Evolutionary conservation across 1,140 invertebrate species (phyloP).

Genomic region (Cotesia vestalis): DNA sequence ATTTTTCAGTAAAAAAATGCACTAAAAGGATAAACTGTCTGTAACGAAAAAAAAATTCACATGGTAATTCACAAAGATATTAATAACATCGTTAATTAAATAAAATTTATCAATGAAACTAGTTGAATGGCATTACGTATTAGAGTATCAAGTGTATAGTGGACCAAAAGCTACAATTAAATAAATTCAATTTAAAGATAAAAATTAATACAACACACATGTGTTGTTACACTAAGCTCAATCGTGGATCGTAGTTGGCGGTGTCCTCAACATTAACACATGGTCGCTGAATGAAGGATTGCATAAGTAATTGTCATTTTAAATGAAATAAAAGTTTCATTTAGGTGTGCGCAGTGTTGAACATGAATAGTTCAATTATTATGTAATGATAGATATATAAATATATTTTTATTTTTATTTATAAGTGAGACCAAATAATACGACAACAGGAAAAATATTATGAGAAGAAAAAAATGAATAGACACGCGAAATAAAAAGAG

Average conservation of each 20-base stretch:
- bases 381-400: slow-evolving; percentile 25
- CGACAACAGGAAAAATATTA: background rate
- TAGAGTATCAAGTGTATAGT: no score
- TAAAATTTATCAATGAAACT: no score
- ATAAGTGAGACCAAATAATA: slow-evolving; percentile 4
- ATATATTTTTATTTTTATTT: slow-evolving; percentile 23
- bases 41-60: no score
- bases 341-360: slow-evolving; percentile 25
- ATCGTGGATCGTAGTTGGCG: background rate
- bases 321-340: slow-evolving; percentile 44
- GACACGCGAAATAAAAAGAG: background rate
- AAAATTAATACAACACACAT: background rate
- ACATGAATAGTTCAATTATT: slow-evolving; percentile 31
- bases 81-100: no score
- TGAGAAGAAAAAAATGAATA: background rate
- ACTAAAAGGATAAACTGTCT: no score
- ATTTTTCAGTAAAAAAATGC: no score
- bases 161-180: background rate
- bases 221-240: background rate
- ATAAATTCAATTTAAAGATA: background rate
- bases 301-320: slow-evolving; percentile 60
- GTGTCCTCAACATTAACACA: slow-evolving; percentile 14
- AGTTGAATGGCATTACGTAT: no score
- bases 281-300: slow-evolving; percentile 34
- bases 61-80: no score